Percentiles rank a stretch among this genome's conserved stretches.
Conservation (phyloP, 2,888 invertebrate genomes). For the Caenorhabditis afra region DNA sequence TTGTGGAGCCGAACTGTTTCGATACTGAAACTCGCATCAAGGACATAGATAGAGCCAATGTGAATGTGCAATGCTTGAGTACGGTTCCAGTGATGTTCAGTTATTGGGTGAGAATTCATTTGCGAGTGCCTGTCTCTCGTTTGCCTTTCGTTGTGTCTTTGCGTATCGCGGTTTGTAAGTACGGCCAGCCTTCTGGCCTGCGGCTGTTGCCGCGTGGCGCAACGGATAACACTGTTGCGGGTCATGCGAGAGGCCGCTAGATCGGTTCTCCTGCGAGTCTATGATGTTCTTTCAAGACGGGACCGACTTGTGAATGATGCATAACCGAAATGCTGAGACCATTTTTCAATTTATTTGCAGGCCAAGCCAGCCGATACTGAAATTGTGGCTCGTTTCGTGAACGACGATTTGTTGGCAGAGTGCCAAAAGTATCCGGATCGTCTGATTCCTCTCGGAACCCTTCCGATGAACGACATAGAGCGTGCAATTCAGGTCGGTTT, state of each 20-base stretch:
- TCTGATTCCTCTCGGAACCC: slow-evolving; percentile 83
- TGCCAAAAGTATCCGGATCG: slow-evolving; percentile 82
- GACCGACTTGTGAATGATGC: slow-evolving; percentile 64
- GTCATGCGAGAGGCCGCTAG: slow-evolving; percentile 1
- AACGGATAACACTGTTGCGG: not conserved
- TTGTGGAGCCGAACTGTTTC: slow-evolving; percentile 83
- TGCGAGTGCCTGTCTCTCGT: slow-evolving; percentile 12
- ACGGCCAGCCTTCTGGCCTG: no score
- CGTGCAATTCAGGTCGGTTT: slow-evolving; percentile 81
- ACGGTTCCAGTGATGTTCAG: slow-evolving; percentile 85
- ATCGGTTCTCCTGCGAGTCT: slow-evolving; percentile 28
- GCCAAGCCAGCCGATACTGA: slow-evolving; percentile 83
- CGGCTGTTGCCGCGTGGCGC: slow-evolving; percentile 34
- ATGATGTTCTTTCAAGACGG: slow-evolving; percentile 62
- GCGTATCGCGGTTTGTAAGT: no score
- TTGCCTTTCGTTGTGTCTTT: not conserved
- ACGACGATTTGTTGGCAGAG: slow-evolving; percentile 83
- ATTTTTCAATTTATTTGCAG: slow-evolving; percentile 74
- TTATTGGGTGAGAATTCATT: slow-evolving; percentile 82
- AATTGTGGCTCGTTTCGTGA: slow-evolving; percentile 82
- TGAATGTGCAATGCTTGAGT: slow-evolving; percentile 83
- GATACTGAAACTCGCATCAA: slow-evolving; percentile 82
- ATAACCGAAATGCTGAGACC: slow-evolving; percentile 59
- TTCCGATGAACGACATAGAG: slow-evolving; percentile 83
- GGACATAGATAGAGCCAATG: slow-evolving; percentile 83